Percentiles rank a stretch among this genome's conserved stretches.
These are phyloP conservation scores for Drosophila leonis DNA, from an alignment of 2,888 invertebrate genomes.

Conservation along the genomic window DNA sequence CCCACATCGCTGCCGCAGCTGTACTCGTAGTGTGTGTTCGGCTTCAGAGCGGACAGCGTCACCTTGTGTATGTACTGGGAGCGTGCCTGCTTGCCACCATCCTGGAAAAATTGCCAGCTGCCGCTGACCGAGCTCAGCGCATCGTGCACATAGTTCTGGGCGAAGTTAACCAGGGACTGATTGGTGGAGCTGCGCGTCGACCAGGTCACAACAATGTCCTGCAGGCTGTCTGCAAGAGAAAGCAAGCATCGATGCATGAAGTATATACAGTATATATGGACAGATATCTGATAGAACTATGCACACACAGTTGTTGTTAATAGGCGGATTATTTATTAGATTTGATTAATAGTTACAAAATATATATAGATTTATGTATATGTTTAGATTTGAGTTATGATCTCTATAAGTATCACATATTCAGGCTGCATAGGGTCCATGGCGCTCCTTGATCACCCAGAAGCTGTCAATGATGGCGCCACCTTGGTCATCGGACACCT, in stretches of 20 bases:
- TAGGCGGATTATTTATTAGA: neutral
- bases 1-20: conserved; percentile 92
- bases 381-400: neutral
- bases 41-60: conserved; percentile 87
- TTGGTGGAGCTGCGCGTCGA: conserved; percentile 90
- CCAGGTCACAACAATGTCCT: conserved; percentile 93
- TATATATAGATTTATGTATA: neutral
- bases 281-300: neutral
- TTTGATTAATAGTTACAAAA: conserved; percentile 19
- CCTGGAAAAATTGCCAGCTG: conserved; percentile 88
- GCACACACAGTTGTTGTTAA: neutral
- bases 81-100: conserved; percentile 89
- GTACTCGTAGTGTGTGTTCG: conserved; percentile 91
- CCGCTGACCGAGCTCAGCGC: conserved; percentile 87
- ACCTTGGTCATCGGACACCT: conserved; percentile 91
- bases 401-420: conserved; percentile 13
- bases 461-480: conserved; percentile 90
- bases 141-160: conserved; percentile 86
- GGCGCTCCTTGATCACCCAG: conserved; percentile 88
- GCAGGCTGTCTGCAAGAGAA: conserved; percentile 87
- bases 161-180: conserved; percentile 90
- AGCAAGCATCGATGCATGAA: neutral
- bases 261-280: neutral
- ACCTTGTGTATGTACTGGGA: conserved; percentile 93
- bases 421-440: conserved; percentile 66